phyloP scores from a whole-genome alignment of 2,113 vertebrate genomes.

The Falco punctatus region DNA sequence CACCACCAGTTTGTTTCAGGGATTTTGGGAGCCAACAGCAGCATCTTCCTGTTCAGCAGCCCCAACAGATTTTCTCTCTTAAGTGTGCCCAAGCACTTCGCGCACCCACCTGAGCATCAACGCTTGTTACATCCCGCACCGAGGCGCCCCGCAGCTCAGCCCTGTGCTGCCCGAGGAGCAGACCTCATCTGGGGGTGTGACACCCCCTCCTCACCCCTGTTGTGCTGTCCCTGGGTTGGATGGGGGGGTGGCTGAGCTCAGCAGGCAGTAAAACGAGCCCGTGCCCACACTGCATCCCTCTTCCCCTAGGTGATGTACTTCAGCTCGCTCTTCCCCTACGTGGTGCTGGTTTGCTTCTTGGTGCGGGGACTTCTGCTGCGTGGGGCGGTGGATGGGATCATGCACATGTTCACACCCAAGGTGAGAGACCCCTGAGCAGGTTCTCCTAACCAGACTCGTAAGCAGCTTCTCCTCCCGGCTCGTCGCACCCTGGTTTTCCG shows the following conservation, averaged over 20 bases:
- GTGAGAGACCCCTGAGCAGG: slow-evolving; percentile 68
- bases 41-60: not conserved
- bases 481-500: not conserved
- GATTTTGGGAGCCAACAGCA: not conserved
- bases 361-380: slow-evolving; percentile 90
- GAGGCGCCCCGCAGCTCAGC: not conserved
- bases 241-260: not conserved
- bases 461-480: not conserved
- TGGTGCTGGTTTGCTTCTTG: slow-evolving; percentile 98
- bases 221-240: not conserved
- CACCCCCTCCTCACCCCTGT: not conserved
- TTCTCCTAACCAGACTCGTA: not conserved
- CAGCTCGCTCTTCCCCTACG: slow-evolving; percentile 97
- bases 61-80: not conserved
- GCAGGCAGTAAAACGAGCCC: rapidly evolving
- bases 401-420: slow-evolving; percentile 99
- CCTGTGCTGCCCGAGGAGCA: not conserved
- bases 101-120: not conserved
- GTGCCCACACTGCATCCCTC: not conserved
- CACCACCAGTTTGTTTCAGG: not conserved
- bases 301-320: slow-evolving; percentile 96
- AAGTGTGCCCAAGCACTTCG: not conserved
- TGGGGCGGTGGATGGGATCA: slow-evolving; percentile 92
- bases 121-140: not conserved
- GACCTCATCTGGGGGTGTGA: not conserved